Conservation (phyloP, 2,113 vertebrate species). For the Columbina picui region DNA sequence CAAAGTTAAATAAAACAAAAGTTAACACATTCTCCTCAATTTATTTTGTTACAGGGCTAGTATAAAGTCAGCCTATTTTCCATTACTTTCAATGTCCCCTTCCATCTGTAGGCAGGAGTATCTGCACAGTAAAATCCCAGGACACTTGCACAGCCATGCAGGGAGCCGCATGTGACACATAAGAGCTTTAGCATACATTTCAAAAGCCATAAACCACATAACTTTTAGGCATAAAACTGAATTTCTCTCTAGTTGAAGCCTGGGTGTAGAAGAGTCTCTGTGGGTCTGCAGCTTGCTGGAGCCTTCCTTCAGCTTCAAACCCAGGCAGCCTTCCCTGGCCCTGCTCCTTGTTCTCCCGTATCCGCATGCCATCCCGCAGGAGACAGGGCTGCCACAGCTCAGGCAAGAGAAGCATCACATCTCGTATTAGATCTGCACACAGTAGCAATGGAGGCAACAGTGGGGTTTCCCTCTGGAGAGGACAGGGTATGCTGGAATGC, state of each 20-base stretch:
- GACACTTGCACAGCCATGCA: not conserved
- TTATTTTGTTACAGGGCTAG: conserved; percentile 56
- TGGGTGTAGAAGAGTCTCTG: not conserved
- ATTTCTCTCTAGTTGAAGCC: not conserved
- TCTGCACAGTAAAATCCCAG: not conserved
- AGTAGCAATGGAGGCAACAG: not conserved
- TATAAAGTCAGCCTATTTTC: conserved; percentile 31
- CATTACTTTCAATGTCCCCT: not conserved
- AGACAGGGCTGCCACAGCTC: not conserved
- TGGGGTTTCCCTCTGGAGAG: not conserved
- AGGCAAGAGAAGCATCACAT: not conserved
- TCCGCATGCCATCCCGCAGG: not conserved
- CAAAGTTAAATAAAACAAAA: conserved; percentile 77
- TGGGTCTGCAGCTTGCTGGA: not conserved
- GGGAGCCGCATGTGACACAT: not conserved
- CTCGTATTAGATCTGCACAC: not conserved
- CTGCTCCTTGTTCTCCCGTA: not conserved
- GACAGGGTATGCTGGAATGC: not conserved
- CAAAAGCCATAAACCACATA: not conserved
- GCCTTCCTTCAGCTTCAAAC: not conserved
- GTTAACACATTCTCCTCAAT: conserved; percentile 66
- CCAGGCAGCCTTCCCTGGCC: not conserved
- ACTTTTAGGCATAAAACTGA: not conserved
- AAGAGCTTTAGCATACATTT: not conserved
- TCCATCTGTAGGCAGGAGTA: not conserved